Base-by-base conservation (phyloP, 2,113 vertebrate genomes). In the Rousettus leschenaultii region DNA sequence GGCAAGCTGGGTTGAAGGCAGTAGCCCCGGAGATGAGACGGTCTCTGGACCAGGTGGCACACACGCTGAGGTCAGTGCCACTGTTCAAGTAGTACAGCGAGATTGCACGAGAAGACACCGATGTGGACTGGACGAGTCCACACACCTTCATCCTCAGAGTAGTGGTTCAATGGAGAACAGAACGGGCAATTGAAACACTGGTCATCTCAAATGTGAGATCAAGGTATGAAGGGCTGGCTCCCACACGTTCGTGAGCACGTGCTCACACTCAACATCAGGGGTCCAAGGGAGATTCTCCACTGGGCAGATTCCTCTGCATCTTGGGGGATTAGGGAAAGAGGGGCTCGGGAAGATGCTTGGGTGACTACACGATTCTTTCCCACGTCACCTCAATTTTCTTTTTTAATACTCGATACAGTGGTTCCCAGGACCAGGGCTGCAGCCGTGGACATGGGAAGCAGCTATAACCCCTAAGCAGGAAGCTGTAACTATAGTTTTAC, bases 331-430 rank as follows among this genome's bases (percentile, higher is more conserved):
- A 33, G 22, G 55, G 30, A 35, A 73, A 57, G 12, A 43, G 28
- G 12, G 15, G 0, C 1, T 30, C 2, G 22, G 11, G 18, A n/a
- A 16, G 40, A 30, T n/a, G 15, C n/a, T 22, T 14, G 14, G 45
- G 33, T 43, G 13, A 63, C n/a, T n/a, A 6, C 10, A 43, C 30
- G 1, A 12, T 22, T 43, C 30, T 79, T 43, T 18, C 63, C 38
- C 14, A 82, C 1, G 43, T 55, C 14, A 35, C 24, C 24, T 71
- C 63, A 28, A 15, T 22, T 19, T 77, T 24, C 7, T 14, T 51
- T 26, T 38, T 59, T 79, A 12, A 11, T 12, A 3, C 22, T 18
- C 7, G 51, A 40, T 11, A 57, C 51, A 13, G 10, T 38, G 10
- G 33, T 48, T 48, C n/a, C 30, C 14, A 19, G 48, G 9, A 57